phyloP scores from a whole-genome alignment of 2,797 vertebrate genomes.

The Rhinatrema bivittatum region DNA sequence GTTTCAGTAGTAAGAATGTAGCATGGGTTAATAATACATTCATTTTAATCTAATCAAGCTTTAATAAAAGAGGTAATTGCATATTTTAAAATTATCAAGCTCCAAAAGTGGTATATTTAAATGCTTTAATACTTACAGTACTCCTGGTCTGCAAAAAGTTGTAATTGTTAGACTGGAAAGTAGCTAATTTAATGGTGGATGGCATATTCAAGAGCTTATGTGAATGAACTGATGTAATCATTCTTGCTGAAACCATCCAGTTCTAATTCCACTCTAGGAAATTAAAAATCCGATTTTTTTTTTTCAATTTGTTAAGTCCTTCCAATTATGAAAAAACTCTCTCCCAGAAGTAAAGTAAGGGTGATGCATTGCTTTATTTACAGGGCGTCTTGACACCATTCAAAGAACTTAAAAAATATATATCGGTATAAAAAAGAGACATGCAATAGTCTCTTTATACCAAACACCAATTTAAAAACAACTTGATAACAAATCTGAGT shows the following conservation, averaged over 20 bases:
- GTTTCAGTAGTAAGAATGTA: constrained; percentile 80
- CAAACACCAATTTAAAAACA: no score
- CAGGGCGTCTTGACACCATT: no score
- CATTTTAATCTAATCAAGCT: constrained; percentile 94
- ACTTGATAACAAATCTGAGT: no score
- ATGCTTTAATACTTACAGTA: constrained; percentile 47
- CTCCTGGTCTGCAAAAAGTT: constrained; percentile 53
- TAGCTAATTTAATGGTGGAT: constrained; percentile 52
- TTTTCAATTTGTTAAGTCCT: no score
- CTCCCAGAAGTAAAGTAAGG: no score
- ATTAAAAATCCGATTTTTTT: no score
- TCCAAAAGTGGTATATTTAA: constrained; percentile 53
- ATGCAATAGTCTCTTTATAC: no score
- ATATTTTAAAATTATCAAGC: constrained; percentile 74
- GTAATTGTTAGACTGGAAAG: constrained; percentile 56
- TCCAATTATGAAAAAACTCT: no score
- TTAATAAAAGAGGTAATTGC: constrained; percentile 86
- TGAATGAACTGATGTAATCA: constrained; percentile 57
- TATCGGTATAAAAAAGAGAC: no score
- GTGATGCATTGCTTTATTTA: no score
- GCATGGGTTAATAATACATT: constrained; percentile 86
- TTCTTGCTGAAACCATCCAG: constrained; percentile 42
- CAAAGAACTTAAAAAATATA: no score
- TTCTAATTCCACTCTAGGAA: constrained; percentile 45
- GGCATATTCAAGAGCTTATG: constrained; percentile 47